phyloP scores from a whole-genome alignment of 2,797 vertebrate genomes.

The Chanos chanos region DNA sequence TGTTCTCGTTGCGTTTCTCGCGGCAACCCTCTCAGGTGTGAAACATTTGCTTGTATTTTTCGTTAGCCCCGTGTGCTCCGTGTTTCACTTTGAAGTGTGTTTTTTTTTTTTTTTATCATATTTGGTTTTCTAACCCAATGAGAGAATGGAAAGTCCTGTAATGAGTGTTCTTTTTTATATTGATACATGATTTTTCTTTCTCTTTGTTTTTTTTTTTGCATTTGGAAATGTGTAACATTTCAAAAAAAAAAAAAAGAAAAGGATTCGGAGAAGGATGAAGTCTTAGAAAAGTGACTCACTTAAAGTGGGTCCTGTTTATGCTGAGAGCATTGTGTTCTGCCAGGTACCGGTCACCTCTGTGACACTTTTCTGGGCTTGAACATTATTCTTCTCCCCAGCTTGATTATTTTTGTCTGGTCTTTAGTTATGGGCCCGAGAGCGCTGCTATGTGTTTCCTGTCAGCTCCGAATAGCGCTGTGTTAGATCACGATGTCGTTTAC shows the following conservation, averaged over 20 bases:
- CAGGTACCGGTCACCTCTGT: conserved; percentile 3
- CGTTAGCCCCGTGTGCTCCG: background rate
- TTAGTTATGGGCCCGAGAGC: conserved; percentile 18
- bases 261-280: conserved; percentile 18
- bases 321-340: conserved; percentile 30
- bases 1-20: too few species aligned
- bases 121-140: background rate
- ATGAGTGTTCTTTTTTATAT: conserved; percentile 53
- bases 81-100: background rate
- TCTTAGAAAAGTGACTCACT: conserved; percentile 27
- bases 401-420: conserved; percentile 34
- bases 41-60: conserved; percentile 12
- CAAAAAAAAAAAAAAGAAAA: conserved; percentile 34
- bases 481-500: conserved; percentile 20
- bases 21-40: too few species aligned
- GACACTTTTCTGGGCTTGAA: conserved; percentile 19
- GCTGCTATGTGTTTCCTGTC: conserved; percentile 37
- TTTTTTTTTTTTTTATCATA: background rate
- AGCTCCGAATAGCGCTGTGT: conserved; percentile 17
- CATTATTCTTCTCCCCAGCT: conserved; percentile 16
- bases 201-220: too few species aligned
- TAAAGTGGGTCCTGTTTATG: conserved; percentile 27
- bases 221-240: conserved; percentile 52
- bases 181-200: too few species aligned
- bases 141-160: conserved; percentile 24